Evolutionary conservation across 2,113 vertebrate species (phyloP), one percentile per base, ranked within the genome.

Genomic region (Nyctereutes procyonoides): DNA sequence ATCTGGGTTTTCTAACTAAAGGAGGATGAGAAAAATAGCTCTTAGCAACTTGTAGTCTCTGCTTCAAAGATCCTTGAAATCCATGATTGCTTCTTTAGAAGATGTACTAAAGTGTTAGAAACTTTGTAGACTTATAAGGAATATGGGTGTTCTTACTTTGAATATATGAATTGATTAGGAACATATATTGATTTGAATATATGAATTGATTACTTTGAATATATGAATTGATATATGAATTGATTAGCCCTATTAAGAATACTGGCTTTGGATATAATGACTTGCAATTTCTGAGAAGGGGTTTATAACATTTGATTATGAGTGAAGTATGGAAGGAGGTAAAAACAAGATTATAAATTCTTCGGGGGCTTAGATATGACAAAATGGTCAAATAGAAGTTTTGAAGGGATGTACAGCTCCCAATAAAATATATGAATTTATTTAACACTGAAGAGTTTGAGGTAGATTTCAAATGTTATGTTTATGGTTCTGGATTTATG

Each of bases 341-440:
- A 51, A 96, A 88, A 93, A 9, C 63, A 90, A 86, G 19, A 81
- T 93, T 87, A 88, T 62, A 77, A 90, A 83, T 26, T 77, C 35
- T 88, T 87, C 20, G 35, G 7, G 2, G 3, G 20, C 67, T 76
- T 62, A 79, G 17, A 13, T 71, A 32, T 71, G 35, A 60, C 3
- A 65, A 65, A 76, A 8, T 56, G 30, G 43, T 85, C 26, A 84
- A 88, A 81, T 1, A 32, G 48, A 71, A 63, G 19, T 94, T 81
- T 73, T 16, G 69, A 86, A 86, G 67, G 48, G 12, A 35, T 96
- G 17, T 56, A 43, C n/a, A 88, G 8, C 32, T 35, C 58, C 63
- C 8, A 63, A 4, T 79, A 71, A 90, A 79, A 88, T 9, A 81
- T 7, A 79, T 48, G 83, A 56, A n/a, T 51, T 74, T 92, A 74